These are phyloP conservation scores for Oplegnathus fasciatus DNA, from an alignment of 2,113 vertebrate species.

Conservation along the genomic window DNA sequence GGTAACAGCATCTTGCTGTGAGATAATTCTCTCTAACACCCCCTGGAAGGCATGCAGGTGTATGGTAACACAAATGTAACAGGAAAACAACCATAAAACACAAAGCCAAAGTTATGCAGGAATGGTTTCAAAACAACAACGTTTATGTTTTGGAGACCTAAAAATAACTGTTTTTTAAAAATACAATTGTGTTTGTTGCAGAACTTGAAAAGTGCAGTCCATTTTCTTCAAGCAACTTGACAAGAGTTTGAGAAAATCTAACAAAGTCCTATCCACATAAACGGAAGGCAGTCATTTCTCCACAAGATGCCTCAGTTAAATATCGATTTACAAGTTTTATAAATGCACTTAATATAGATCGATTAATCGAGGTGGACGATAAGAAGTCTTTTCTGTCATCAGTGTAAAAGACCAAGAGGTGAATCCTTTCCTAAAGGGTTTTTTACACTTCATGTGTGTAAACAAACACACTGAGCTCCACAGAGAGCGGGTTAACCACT, in stretches of 20 bases:
- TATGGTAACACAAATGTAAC: background rate
- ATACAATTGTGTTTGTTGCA: background rate
- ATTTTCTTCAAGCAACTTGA: background rate
- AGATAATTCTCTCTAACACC: background rate
- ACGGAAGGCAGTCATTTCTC: background rate
- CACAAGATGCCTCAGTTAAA: background rate
- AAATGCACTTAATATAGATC: too few species aligned
- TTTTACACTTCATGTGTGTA: conserved; percentile 31
- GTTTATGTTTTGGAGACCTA: background rate
- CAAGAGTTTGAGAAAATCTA: background rate
- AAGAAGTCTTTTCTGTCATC: background rate
- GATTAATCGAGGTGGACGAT: too few species aligned
- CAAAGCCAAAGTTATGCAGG: background rate
- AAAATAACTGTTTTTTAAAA: background rate
- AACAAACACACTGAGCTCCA: conserved; percentile 58
- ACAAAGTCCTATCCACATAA: background rate
- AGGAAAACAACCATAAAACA: background rate
- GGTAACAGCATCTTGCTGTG: background rate
- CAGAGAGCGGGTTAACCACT: conserved; percentile 51
- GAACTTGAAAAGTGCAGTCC: background rate
- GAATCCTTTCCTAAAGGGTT: background rate
- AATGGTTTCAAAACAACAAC: background rate
- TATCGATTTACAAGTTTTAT: background rate
- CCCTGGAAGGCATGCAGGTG: background rate
- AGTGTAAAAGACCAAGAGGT: background rate